A percentile compares a stretch with the other conserved stretches of the same genome.
Evolutionary conservation across 2,888 invertebrate species (phyloP).

Genomic region (Eurytoma californica): DNA sequence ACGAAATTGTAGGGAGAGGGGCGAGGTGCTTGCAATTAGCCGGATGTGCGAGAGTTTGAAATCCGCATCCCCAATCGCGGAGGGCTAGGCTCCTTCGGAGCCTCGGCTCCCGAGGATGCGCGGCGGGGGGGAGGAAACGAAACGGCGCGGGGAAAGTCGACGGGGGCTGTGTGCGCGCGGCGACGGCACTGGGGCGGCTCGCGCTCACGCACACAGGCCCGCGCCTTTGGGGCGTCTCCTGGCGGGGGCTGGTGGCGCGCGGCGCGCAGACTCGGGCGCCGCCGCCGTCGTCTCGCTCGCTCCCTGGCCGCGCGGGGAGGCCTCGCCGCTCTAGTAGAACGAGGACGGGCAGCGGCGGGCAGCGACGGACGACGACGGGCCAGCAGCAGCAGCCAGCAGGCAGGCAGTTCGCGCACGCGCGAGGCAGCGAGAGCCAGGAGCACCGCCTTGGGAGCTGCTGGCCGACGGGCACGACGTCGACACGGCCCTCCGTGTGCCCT

Average conservation of each 20-base stretch:
- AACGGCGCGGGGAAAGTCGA: neutral
- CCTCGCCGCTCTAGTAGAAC: constrained; percentile 26
- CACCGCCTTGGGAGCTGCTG: constrained; percentile 48
- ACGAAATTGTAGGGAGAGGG: no score
- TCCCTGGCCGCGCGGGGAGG: constrained; percentile 3
- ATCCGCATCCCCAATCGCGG: no score
- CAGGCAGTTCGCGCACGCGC: constrained; percentile 6
- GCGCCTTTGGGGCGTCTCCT: constrained; percentile 3
- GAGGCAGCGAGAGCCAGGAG: constrained; percentile 33
- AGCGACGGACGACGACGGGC: constrained; percentile 9
- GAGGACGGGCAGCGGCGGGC: constrained; percentile 24
- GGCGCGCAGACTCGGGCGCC: constrained; percentile 1
- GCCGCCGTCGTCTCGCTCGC: constrained; percentile 18
- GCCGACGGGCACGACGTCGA: neutral
- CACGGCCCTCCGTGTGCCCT: neutral
- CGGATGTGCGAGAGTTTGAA: no score
- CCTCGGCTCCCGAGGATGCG: neutral
- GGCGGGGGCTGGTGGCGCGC: neutral
- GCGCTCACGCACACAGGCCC: neutral
- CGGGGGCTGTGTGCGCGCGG: neutral
- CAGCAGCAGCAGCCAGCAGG: neutral
- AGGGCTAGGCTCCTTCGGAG: neutral
- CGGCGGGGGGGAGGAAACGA: neutral
- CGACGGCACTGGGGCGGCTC: neutral
- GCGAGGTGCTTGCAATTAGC: no score